phyloP scores from a whole-genome alignment of 2,797 vertebrate genomes.

The Mus caroli region DNA sequence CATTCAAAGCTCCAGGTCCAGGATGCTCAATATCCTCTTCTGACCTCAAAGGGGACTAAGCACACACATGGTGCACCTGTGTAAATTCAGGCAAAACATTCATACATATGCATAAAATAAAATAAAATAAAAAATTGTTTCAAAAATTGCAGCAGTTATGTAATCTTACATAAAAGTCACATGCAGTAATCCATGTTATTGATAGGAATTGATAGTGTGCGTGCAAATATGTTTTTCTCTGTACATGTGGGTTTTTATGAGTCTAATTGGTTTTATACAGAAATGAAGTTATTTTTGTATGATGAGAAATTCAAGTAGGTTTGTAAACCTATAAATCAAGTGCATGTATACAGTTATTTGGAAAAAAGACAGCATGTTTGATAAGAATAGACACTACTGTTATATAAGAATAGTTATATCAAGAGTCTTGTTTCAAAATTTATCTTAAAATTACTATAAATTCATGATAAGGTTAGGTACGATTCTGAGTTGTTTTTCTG shows the following conservation, averaged over 20 bases:
- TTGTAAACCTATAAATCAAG: constrained; percentile 10
- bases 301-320: neutral
- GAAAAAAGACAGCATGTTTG: constrained; percentile 15
- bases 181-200: neutral
- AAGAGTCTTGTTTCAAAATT: constrained; percentile 50
- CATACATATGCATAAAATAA: neutral
- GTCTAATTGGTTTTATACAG: neutral
- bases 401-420: neutral
- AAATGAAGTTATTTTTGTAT: neutral
- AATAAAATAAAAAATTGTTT: neutral
- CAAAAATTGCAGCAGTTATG: neutral
- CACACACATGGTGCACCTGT: neutral
- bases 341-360: neutral
- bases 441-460: constrained; percentile 20
- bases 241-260: neutral
- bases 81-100: neutral
- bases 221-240: neutral
- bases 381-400: neutral
- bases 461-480: neutral
- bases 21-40: neutral
- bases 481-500: constrained; percentile 30
- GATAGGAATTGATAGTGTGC: neutral
- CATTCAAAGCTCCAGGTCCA: neutral
- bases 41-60: neutral
- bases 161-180: constrained; percentile 8